Conservation (phyloP, 2,888 invertebrate genomes). For the Eupithecia tripunctaria region DNA sequence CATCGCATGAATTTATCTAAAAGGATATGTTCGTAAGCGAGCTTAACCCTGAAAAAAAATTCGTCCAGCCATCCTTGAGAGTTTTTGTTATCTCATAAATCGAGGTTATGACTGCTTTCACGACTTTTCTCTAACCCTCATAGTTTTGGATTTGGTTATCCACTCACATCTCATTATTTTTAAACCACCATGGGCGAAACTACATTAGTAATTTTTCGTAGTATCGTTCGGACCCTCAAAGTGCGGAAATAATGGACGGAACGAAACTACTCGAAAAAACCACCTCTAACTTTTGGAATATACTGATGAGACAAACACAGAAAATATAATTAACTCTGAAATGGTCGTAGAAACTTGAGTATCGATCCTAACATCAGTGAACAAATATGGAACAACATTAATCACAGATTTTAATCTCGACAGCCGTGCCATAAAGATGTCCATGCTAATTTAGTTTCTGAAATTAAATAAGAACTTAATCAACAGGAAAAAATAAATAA, state of each 20-base stretch:
- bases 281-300: too few species aligned
- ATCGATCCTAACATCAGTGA: not conserved
- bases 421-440: constrained; percentile 21
- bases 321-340: not conserved
- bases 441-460: constrained; percentile 12
- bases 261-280: too few species aligned
- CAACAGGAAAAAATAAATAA: constrained; percentile 17
- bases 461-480: constrained; percentile 17
- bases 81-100: too few species aligned
- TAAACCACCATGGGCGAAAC: too few species aligned
- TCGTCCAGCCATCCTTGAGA: not conserved
- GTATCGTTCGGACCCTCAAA: too few species aligned
- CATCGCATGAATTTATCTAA: too few species aligned
- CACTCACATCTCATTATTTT: too few species aligned
- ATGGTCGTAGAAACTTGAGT: not conserved
- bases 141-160: too few species aligned
- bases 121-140: too few species aligned
- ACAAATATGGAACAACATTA: constrained; percentile 11
- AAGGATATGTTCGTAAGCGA: not conserved
- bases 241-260: too few species aligned
- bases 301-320: not conserved
- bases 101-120: too few species aligned
- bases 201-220: too few species aligned
- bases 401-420: constrained; percentile 20
- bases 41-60: not conserved